phyloP scores from a whole-genome alignment of 2,888 invertebrate species.

The Nomada fucata region DNA sequence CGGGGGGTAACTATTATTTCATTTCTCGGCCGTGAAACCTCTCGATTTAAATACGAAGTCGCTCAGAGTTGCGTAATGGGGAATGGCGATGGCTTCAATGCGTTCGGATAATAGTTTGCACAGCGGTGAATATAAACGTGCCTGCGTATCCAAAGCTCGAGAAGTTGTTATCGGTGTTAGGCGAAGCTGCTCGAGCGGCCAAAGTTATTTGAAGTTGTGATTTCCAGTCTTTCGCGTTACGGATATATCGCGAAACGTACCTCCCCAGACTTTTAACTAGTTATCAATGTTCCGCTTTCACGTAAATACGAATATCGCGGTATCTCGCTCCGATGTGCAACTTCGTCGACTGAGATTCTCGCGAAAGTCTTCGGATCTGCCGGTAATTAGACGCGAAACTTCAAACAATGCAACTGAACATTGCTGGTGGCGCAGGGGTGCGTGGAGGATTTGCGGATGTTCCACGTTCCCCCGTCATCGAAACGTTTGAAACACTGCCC shows the following conservation, averaged over 20 bases:
- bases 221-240: not conserved
- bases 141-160: too few relatives aligned
- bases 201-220: constrained; percentile 1
- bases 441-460: not conserved
- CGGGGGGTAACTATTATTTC: too few relatives aligned
- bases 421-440: not conserved
- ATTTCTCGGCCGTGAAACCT: not conserved
- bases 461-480: not conserved
- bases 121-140: too few relatives aligned
- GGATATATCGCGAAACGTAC: not conserved
- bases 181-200: not conserved
- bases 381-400: not conserved
- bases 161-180: constrained; percentile 11
- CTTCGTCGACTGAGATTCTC: too few relatives aligned
- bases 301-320: not conserved
- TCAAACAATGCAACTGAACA: not conserved
- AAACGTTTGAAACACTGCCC: not conserved
- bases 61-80: not conserved
- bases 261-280: not conserved
- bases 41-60: not conserved
- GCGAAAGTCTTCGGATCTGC: too few relatives aligned
- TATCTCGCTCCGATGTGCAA: not conserved
- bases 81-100: not conserved
- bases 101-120: not conserved
- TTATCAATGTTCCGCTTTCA: not conserved